Evolutionary conservation across 1,140 invertebrate genomes (phyloP).

Genomic region (Trachymyrmex cornetzi): DNA sequence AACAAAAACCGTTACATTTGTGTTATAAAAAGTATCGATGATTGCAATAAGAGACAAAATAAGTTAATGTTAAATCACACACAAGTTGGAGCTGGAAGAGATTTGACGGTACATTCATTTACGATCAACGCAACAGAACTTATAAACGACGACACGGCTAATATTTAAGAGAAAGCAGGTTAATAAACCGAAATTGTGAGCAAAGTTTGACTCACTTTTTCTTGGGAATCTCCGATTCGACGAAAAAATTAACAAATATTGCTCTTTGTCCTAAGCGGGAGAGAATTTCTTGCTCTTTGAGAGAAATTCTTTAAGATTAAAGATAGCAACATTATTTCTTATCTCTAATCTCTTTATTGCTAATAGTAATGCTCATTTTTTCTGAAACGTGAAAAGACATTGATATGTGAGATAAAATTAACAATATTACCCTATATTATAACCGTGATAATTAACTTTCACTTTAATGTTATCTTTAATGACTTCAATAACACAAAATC

Average conservation of each 20-base stretch:
- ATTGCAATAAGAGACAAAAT: not conserved
- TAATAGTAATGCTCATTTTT: not conserved
- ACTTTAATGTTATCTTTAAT: constrained; percentile 5
- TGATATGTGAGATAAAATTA: not conserved
- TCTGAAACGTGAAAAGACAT: not conserved
- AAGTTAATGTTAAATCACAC: not conserved
- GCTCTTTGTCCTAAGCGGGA: not conserved
- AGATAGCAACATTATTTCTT: not conserved
- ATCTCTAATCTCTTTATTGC: not conserved
- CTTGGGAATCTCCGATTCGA: not conserved
- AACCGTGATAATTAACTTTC: not conserved
- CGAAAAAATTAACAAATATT: not conserved
- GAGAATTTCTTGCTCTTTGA: too few relatives aligned
- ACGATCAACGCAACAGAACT: not conserved
- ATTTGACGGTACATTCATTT: not conserved
- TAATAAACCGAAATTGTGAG: constrained; percentile 41
- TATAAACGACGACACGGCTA: not conserved
- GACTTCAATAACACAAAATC: not conserved
- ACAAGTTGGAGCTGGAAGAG: not conserved
- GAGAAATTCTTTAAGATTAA: not conserved
- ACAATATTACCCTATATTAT: not conserved
- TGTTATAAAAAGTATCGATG: not conserved
- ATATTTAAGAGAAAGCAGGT: constrained; percentile 39
- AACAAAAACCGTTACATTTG: not conserved
- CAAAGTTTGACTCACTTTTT: not conserved